A percentile compares a stretch with the other conserved stretches of the same genome.
Evolutionary conservation across 2,797 vertebrate genomes (phyloP).

Genomic region (Tachyglossus aculeatus): DNA sequence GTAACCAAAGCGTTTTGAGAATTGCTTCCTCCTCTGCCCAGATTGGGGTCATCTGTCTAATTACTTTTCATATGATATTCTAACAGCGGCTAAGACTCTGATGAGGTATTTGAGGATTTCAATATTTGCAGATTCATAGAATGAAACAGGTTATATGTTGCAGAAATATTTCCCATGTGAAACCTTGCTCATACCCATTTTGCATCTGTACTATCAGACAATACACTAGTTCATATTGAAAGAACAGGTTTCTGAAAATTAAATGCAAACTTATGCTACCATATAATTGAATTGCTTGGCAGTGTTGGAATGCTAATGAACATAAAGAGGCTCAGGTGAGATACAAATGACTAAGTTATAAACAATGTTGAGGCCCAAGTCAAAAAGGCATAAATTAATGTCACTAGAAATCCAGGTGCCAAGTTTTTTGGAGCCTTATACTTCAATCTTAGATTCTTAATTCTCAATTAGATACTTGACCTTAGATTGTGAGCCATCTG

Average conservation of each 20-base stretch:
- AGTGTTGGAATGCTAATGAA: conserved; percentile 29
- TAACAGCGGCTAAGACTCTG: conserved; percentile 13
- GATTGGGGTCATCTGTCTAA: background rate
- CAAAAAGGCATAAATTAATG: conserved; percentile 2
- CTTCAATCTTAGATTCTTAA: too few species aligned
- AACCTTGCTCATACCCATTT: conserved; percentile 19
- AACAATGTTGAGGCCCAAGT: conserved; percentile 15
- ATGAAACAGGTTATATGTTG: conserved; percentile 31
- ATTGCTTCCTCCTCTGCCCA: background rate
- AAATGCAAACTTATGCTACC: conserved; percentile 12
- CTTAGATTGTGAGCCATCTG: too few species aligned
- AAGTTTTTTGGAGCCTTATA: background rate
- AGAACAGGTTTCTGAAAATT: conserved; percentile 16
- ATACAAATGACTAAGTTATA: conserved; percentile 21
- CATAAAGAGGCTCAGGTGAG: conserved; percentile 39
- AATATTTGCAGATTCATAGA: conserved; percentile 22
- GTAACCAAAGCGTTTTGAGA: background rate
- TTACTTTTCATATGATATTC: background rate
- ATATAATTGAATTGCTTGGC: conserved; percentile 19
- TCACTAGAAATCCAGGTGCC: conserved; percentile 15
- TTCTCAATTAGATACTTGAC: too few species aligned
- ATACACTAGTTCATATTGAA: conserved; percentile 20
- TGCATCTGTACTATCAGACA: conserved; percentile 10
- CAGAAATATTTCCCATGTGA: conserved; percentile 23
- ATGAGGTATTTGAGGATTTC: conserved; percentile 14